Percentiles rank a stretch among this genome's conserved stretches.
Conservation (phyloP, 1,140 invertebrate genomes). For the Drosophila funebris region DNA sequence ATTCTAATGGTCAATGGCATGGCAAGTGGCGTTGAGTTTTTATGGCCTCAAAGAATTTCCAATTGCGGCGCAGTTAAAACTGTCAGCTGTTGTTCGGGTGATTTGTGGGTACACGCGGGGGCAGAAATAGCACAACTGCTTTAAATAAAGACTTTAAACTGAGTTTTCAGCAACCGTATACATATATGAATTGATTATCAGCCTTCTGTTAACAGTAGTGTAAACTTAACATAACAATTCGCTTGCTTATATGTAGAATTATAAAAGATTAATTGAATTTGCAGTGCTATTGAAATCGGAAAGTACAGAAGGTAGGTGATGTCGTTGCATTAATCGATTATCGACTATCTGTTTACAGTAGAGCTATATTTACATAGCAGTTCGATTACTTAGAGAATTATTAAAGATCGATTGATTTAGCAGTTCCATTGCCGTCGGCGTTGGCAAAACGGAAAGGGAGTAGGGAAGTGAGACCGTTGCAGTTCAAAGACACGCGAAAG, state of each 20-base stretch:
- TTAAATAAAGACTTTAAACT: constrained; percentile 7
- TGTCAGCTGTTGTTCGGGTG: constrained; percentile 53
- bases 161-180: not conserved
- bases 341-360: too few relatives aligned
- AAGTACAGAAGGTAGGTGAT: too few relatives aligned
- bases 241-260: not conserved
- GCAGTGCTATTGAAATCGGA: too few relatives aligned
- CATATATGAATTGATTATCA: not conserved
- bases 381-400: too few relatives aligned
- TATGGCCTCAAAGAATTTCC: constrained; percentile 58
- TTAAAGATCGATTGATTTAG: not conserved
- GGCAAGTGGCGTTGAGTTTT: constrained; percentile 34
- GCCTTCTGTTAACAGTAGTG: not conserved
- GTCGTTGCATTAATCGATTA: too few relatives aligned
- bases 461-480: not conserved
- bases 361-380: too few relatives aligned
- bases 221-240: too few relatives aligned
- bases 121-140: not conserved
- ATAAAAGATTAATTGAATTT: constrained; percentile 5
- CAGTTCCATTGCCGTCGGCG: not conserved
- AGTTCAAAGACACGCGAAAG: constrained; percentile 64
- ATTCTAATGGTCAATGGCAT: constrained; percentile 47
- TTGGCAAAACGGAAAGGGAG: not conserved
- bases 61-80: constrained; percentile 53
- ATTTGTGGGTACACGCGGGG: constrained; percentile 46